Evolutionary conservation across 2,113 vertebrate genomes (phyloP), one percentile per base, ranked within the genome.

Genomic region (Cichladusa arquata): DNA sequence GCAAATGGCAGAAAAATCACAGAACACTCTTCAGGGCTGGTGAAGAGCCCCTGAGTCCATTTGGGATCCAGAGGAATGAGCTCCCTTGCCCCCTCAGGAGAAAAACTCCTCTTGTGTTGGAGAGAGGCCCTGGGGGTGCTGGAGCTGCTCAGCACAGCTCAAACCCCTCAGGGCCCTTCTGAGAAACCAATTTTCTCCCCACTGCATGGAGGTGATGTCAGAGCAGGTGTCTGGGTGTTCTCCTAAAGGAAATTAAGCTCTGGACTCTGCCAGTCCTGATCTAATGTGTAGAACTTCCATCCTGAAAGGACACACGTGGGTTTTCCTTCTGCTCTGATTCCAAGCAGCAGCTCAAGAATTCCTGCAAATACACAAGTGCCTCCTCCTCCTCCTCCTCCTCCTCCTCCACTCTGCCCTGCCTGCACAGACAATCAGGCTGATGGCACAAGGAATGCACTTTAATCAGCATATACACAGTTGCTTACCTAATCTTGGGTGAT

Each of bases 341-440:
- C 2, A 5, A 40, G 31, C 80, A 64, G 38, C 50, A 64, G 73
- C 64, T 78, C 42, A 6, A 10, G 38, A 58, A 33, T 45, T 69
- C 69, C 62, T 47, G 31, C 60, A 25, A 25, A 81, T 2, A n/a
- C 1, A 31, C 19, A 2, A 0, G 4, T 2, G 5, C 22, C 26
- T 83, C 38, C n/a, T 48, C 47, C 24, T 25, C 48, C 13, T 50
- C 48, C 48, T 50, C 48, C 54, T 62, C 53, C 26, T 84, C 40
- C 36, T 65, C 66, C 56, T 56, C 2, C 29, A 2, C 48, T 33
- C 6, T 6, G 13, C 58, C 53, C 33, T 58, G 45, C 7, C 36
- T 81, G 12, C 38, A 12, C 9, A 44, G 47, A 31, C 47, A 53
- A 12, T 8, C 50, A 80, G 20, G 20, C 42, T 89, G 69, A 58